Evolutionary conservation across 2,888 invertebrate genomes (phyloP).

Genomic region (Zaprionus lineosus): DNA sequence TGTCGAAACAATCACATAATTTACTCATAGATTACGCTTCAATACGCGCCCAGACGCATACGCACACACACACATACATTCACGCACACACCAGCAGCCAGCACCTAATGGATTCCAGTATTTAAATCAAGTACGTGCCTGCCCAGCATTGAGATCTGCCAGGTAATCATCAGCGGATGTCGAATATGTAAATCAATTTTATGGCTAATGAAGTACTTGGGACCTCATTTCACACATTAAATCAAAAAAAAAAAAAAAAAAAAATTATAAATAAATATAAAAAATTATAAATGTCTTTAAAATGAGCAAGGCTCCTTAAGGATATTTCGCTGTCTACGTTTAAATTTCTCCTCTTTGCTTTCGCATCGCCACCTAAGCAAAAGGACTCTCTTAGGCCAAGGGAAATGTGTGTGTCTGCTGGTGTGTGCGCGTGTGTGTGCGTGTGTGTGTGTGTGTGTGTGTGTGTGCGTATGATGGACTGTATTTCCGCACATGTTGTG

Average conservation of each 20-base stretch:
- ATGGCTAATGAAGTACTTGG: slow-evolving; percentile 31
- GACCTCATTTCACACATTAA: slow-evolving; percentile 18
- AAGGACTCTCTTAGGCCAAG: background rate
- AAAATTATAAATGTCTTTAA: background rate
- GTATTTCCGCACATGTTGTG: slow-evolving; percentile 7
- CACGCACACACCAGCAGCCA: background rate
- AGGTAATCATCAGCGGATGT: background rate
- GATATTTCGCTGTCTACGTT: too few species aligned
- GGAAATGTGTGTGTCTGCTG: too few species aligned
- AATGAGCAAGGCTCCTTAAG: too few species aligned
- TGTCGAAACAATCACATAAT: slow-evolving; percentile 38
- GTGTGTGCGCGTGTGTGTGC: background rate
- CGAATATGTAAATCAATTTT: slow-evolving; percentile 18
- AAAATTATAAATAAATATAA: background rate
- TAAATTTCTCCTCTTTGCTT: background rate
- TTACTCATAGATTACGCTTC: slow-evolving; percentile 39
- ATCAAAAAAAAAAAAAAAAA: slow-evolving; percentile 11
- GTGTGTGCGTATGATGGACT: background rate
- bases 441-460: slow-evolving; percentile 2
- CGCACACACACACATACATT: slow-evolving; percentile 5
- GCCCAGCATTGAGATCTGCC: background rate
- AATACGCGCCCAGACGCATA: background rate
- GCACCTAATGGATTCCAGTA: slow-evolving; percentile 17
- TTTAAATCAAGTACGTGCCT: slow-evolving; percentile 66
- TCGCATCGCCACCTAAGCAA: background rate